A percentile compares a stretch with the other conserved stretches of the same genome.
Conservation (phyloP, 1,140 invertebrate genomes). For the Aleiodes sp. region DNA sequence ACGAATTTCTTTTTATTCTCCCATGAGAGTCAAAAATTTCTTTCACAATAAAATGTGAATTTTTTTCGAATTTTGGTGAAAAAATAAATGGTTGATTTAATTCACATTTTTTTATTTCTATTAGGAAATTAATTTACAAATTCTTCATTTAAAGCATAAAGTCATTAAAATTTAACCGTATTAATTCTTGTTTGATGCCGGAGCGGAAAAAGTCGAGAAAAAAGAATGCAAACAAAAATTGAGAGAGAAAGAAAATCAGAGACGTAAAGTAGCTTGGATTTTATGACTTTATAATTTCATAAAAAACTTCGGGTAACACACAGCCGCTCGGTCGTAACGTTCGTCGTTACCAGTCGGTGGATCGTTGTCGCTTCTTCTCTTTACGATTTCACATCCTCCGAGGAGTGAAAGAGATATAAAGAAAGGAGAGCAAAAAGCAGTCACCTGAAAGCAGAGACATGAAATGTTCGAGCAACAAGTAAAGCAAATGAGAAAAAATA, state of each 20-base stretch:
- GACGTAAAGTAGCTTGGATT: constrained; percentile 43
- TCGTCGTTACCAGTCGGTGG: constrained; percentile 32
- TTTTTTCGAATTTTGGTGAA: too few species aligned
- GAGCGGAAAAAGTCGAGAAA: background rate
- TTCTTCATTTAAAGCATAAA: too few species aligned
- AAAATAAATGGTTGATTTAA: too few species aligned
- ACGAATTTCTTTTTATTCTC: too few species aligned
- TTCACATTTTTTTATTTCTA: too few species aligned
- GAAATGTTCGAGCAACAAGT: background rate
- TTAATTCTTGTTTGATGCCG: too few species aligned
- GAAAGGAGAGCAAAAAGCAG: background rate
- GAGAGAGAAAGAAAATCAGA: constrained; percentile 1
- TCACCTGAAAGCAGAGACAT: background rate
- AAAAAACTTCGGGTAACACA: constrained; percentile 43
- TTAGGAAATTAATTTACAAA: too few species aligned
- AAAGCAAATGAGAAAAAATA: background rate
- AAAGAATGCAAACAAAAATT: background rate
- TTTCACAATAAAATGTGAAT: too few species aligned
- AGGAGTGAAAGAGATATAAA: constrained; percentile 6
- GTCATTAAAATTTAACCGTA: too few species aligned
- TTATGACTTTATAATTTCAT: constrained; percentile 50
- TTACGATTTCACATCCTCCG: constrained; percentile 32
- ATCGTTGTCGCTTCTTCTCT: constrained; percentile 38
- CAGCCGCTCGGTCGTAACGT: constrained; percentile 20
- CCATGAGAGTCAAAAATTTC: too few species aligned